A percentile compares a stretch with the other conserved stretches of the same genome.
phyloP scores from a whole-genome alignment of 1,140 invertebrate species.

The Neodiprion lecontei region DNA sequence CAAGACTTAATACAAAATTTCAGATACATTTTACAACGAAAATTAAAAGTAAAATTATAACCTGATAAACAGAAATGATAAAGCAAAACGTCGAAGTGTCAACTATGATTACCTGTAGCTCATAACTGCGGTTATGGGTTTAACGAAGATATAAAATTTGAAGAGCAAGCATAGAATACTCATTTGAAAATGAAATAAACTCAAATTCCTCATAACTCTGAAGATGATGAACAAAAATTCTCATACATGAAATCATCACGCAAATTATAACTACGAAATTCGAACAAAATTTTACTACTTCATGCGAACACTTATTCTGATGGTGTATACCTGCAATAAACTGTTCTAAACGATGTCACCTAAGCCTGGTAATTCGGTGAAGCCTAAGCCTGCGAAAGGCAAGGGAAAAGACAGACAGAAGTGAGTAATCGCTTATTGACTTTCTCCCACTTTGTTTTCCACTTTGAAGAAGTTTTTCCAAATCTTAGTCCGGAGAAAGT shows the following conservation, averaged over 20 bases:
- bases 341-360: neutral
- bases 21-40: no score
- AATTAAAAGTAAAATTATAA: no score
- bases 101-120: no score
- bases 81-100: no score
- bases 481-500: no score
- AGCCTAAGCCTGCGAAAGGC: neutral
- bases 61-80: no score
- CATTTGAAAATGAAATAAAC: neutral
- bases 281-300: neutral
- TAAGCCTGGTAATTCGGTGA: neutral
- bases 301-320: neutral
- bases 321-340: no score
- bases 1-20: no score
- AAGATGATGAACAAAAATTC: neutral
- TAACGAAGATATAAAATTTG: no score
- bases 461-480: no score
- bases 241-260: neutral
- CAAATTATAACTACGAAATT: neutral
- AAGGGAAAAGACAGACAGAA: neutral
- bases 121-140: no score
- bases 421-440: neutral
- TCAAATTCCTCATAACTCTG: neutral
- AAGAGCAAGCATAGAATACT: no score
- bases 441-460: neutral